Conservation (phyloP, 2,113 vertebrate genomes). For the Taurulus bubalis region DNA sequence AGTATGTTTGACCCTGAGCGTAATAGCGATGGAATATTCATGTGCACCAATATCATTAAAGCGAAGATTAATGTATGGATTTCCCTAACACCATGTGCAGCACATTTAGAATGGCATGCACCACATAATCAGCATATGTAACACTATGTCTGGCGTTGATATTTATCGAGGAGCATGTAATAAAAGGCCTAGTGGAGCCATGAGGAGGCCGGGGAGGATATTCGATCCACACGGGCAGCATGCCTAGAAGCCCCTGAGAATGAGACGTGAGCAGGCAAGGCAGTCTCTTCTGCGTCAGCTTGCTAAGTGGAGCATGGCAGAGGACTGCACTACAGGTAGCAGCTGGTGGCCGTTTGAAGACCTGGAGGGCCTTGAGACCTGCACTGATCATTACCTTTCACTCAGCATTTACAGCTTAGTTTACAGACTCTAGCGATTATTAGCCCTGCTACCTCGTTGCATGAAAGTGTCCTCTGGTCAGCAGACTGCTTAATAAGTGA, state of each 20-base stretch:
- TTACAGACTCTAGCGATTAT: constrained; percentile 54
- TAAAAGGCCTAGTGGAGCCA: constrained; percentile 53
- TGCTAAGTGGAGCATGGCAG: constrained; percentile 75
- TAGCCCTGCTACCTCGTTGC: constrained; percentile 41
- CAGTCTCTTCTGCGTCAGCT: constrained; percentile 64
- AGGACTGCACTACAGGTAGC: constrained; percentile 68
- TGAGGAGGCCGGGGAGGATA: constrained; percentile 60
- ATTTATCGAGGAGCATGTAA: constrained; percentile 62
- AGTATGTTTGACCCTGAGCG: constrained; percentile 50
- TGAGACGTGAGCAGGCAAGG: constrained; percentile 48
- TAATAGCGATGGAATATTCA: constrained; percentile 69
- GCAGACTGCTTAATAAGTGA: constrained; percentile 10
- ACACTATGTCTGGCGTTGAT: constrained; percentile 69
- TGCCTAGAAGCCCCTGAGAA: constrained; percentile 61
- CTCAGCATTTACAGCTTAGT: constrained; percentile 70
- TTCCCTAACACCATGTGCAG: constrained; percentile 55
- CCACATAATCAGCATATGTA: constrained; percentile 69
- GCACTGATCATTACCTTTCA: constrained; percentile 75
- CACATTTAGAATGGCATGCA: constrained; percentile 69
- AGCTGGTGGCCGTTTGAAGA: constrained; percentile 70
- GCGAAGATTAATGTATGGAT: constrained; percentile 65
- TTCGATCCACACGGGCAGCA: constrained; percentile 67
- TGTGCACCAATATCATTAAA: constrained; percentile 58
- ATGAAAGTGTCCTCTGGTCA: constrained; percentile 33
- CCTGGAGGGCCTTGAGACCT: constrained; percentile 59